Evolutionary conservation across 2,888 invertebrate species (phyloP).

Genomic region (Aphidius colemani): DNA sequence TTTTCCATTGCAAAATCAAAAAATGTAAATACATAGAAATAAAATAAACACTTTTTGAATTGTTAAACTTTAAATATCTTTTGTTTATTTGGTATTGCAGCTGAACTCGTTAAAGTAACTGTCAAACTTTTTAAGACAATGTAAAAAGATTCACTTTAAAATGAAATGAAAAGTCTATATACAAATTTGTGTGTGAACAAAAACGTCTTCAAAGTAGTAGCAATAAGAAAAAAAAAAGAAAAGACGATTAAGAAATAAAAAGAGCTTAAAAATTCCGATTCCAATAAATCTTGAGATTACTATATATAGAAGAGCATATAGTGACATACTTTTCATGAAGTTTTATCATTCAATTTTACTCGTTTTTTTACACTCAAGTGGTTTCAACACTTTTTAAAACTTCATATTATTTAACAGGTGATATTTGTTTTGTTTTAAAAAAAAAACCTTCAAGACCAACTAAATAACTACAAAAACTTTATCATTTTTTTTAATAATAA

Average conservation of each 20-base stretch:
- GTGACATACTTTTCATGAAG: constrained; percentile 30
- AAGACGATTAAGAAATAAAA: neutral
- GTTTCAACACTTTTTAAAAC: constrained; percentile 12
- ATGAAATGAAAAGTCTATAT: too few species aligned
- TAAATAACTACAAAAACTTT: too few species aligned
- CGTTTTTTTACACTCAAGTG: constrained; percentile 32
- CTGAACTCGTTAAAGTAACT: too few species aligned
- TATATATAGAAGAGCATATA: neutral
- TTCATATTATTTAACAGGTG: constrained; percentile 33
- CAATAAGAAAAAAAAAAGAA: neutral
- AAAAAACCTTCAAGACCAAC: neutral
- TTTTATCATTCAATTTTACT: constrained; percentile 33
- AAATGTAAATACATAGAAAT: too few species aligned
- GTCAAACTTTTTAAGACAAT: too few species aligned
- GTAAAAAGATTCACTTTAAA: too few species aligned
- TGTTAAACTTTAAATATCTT: too few species aligned
- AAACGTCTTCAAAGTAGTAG: neutral
- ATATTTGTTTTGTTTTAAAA: constrained; percentile 5
- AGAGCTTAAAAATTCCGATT: neutral
- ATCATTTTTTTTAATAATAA: too few species aligned
- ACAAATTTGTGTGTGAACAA: too few species aligned
- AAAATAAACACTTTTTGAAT: too few species aligned
- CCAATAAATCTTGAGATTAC: neutral
- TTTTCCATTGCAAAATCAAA: too few species aligned
- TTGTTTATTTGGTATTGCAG: too few species aligned